Evolutionary conservation across 2,888 invertebrate genomes (phyloP), one percentile per base, ranked within the genome.

Genomic region (Nesidiocoris tenuis): DNA sequence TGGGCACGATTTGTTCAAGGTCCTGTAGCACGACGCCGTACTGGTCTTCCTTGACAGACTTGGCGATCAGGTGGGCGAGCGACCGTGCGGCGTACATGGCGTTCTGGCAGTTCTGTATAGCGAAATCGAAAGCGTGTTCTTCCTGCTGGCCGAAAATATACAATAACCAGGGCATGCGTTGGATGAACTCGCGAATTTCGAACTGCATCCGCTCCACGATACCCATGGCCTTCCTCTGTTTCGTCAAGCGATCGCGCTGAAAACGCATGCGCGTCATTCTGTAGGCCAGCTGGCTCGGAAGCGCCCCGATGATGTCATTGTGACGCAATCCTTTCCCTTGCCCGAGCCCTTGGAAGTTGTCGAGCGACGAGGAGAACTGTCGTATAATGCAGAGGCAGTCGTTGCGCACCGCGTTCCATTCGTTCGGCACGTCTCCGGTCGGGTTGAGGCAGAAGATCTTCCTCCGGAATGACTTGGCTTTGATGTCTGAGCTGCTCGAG

Each of bases 391-490:
- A 7, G 0, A 72, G 56, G 22, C 72, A 72, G 16, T 72, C 72
- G 19, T 39, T 0, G 16, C 24, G 25, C 16, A 63, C 22, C 9
- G 72, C 63, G 5, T 21, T 25, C 72, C 72, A 72, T 54, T 72
- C 72, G 0, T 22, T 25, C 0, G 72, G 61, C 1, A 54, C 19
- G 63, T 72, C 72, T 18, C 72, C 63, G 1, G 61, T 61, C 16
- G 72, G 72, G 22, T 54, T 61, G 7, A 72, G 23, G 7, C 61
- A 25, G 22, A 39, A 72, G 55, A 72, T 72, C 39, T 63, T 72
- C 39, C 72, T 1, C 16, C 72, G 7, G 39, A 24, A 19, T 21
- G 24, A 61, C 19, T 72, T 72, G 1, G 56, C 18, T 1, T 56
- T 54, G 16, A 17, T 1, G 23, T 72, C 61, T 16, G 12, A 9